Evolutionary conservation across 2,888 invertebrate genomes (phyloP), one percentile per base, ranked within the genome.

Genomic region (Callyntrura guangdongensis): DNA sequence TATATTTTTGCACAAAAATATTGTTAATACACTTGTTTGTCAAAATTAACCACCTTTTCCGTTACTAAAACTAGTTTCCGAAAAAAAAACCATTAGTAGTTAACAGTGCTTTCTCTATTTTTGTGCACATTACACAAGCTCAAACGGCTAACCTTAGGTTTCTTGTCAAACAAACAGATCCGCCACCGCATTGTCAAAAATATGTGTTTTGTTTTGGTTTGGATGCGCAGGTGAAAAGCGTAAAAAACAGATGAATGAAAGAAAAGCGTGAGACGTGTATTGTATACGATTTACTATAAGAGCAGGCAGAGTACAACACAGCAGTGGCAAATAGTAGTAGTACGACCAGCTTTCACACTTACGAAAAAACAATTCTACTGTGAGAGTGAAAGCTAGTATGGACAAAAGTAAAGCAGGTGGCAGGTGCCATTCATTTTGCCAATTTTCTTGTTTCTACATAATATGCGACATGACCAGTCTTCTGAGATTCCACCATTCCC

Each of bases 161-260:
- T 61, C 61, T 61, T 61, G 61, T 17, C 61, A 61, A 14, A 61
- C 61, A 53, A 53, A 11, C 53, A 53, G 2, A 0, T n/a, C 59
- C 14, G 6, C 59, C 59, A 17, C 59, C 69, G 36, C 77, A 77
- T 77, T 77, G 77, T 77, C 77, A 77, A 77, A 77, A 14, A 53
- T n/a, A n/a, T 77, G 49, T 22, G 74, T 77, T 74, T 12, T 77
- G 77, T 49, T 49, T 77, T 49, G 49, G 20, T 77, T n/a, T 49
- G 77, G 22, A 53, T 56, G 77, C 77, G 77, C 77, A 77, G 77
- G 53, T 77, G 77, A 77, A 49, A 49, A 77, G 14, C 49, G 14
- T 36, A 69, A 69, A n/a, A 69, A 69, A 22, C 64, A 69, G 69
- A 36, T 69, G 69, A 36, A 69, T 69, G 36, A 36, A 53, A 53